Evolutionary conservation across 2,797 vertebrate genomes (phyloP), one percentile per base, ranked within the genome.

Genomic region (Muscicapa striata): DNA sequence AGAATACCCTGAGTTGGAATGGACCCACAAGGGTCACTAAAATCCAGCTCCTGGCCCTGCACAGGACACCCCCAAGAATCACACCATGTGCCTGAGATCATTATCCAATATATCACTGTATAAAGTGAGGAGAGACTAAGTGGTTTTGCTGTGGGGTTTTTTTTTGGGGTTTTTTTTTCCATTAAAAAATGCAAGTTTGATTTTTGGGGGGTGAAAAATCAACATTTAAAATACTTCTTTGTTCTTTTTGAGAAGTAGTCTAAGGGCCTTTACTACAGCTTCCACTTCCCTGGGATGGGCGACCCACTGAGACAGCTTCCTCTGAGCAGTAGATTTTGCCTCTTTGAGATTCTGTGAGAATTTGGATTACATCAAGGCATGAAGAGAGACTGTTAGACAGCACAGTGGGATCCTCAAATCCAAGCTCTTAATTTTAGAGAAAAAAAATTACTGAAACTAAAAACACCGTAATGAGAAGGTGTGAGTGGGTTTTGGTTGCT

Each of bases 381-480:
- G 40, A 62, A 76, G 61, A 69, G 48, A 87, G 29, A 63, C 72
- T 89, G 55, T 83, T 90, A 77, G 32, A 38, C 80, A 86, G 59
- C 40, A 75, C 38, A 76, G 58, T 86, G 58, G 58, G 41, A 81
- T 89, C n/a, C 55, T 84, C 43, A 81, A 48, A 87, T 93, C 51
- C 17, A 45, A 59, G 78, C 2, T 69, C 59, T 32, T 69, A 62
- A 46, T 78, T 92, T 92, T 81, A 66, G 75, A 73, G 55, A 58
- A 83, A 93, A 83, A 93, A 94, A 93, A 84, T 55, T 41, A 86
- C 11, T 72, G 54, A 96, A 85, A 92, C 93, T 48, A 59, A 84
- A 91, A 95, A 55, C 57, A 87, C 51, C 83, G 43, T 79, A 72
- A 58, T 73, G 58, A 62, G 89, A 63, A 91, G 32, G 51, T 78